A percentile compares a stretch with the other conserved stretches of the same genome.
phyloP scores from a whole-genome alignment of 2,888 invertebrate genomes.

The Brenthis daphne region DNA sequence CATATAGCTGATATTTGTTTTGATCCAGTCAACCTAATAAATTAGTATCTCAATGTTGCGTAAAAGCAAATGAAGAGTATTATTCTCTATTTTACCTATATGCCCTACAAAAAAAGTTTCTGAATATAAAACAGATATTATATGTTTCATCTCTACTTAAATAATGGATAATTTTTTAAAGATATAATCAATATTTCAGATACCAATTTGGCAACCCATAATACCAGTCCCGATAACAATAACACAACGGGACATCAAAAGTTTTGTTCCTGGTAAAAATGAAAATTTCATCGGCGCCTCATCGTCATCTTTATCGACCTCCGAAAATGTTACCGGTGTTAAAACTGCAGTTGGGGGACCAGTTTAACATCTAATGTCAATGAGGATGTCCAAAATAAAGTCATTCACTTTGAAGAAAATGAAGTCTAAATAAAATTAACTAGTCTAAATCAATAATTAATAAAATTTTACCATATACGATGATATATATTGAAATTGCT shows the following conservation, averaged over 20 bases:
- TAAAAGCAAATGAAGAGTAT: too few species aligned
- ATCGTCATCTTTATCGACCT: constrained; percentile 32
- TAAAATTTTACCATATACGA: neutral
- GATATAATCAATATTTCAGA: constrained; percentile 26
- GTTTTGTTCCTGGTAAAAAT: constrained; percentile 31
- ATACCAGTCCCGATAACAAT: neutral
- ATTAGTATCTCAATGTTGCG: too few species aligned
- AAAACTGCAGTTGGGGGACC: constrained; percentile 76
- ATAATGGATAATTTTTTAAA: neutral
- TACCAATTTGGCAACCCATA: constrained; percentile 17
- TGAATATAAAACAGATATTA: too few species aligned
- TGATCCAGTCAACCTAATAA: too few species aligned
- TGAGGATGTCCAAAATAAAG: constrained; percentile 72
- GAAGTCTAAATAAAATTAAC: constrained; percentile 12
- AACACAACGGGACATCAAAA: neutral
- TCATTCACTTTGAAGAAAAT: constrained; percentile 13
- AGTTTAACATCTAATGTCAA: constrained; percentile 84
- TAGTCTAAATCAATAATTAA: neutral
- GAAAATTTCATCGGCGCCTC: constrained; percentile 37
- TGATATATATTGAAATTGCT: too few species aligned
- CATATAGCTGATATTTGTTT: too few species aligned
- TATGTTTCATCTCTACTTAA: neutral
- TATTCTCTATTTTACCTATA: too few species aligned
- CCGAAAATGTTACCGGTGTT: constrained; percentile 79
- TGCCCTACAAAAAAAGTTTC: too few species aligned